A percentile compares a stretch with the other conserved stretches of the same genome.
Conservation (phyloP, 2,113 vertebrate species). For the Albula goreensis region DNA sequence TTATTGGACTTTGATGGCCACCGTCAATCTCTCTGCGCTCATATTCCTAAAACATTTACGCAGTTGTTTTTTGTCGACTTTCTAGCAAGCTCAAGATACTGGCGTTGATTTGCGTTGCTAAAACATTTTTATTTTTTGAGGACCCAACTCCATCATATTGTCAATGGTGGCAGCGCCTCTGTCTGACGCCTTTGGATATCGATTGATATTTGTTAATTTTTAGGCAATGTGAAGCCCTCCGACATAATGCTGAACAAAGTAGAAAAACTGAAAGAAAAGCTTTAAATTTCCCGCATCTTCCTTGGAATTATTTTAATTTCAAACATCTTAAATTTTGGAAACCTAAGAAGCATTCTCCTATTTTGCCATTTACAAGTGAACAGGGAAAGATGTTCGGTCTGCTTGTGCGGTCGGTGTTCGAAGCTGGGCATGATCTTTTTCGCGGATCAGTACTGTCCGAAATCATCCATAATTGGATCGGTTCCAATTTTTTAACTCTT, state of each 20-base stretch:
- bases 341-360: neutral
- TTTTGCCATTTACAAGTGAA: neutral
- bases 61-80: conserved; percentile 18
- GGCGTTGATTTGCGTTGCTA: neutral
- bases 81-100: neutral
- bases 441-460: conserved; percentile 5
- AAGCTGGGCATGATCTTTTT: neutral
- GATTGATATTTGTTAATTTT: neutral
- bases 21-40: conserved; percentile 18
- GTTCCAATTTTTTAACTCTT: conserved; percentile 9
- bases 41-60: conserved; percentile 21
- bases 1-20: conserved; percentile 28
- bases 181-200: neutral
- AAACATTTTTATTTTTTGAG: neutral
- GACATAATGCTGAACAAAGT: neutral
- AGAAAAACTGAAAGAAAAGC: neutral
- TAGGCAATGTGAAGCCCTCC: neutral
- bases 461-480: neutral
- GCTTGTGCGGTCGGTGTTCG: neutral
- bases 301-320: conserved; percentile 3
- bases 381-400: neutral
- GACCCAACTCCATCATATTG: neutral
- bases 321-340: neutral
- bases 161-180: neutral
- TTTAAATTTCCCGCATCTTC: neutral